Base-by-base conservation (phyloP, 2,888 invertebrate species). In the Gasteruption jaculator region DNA sequence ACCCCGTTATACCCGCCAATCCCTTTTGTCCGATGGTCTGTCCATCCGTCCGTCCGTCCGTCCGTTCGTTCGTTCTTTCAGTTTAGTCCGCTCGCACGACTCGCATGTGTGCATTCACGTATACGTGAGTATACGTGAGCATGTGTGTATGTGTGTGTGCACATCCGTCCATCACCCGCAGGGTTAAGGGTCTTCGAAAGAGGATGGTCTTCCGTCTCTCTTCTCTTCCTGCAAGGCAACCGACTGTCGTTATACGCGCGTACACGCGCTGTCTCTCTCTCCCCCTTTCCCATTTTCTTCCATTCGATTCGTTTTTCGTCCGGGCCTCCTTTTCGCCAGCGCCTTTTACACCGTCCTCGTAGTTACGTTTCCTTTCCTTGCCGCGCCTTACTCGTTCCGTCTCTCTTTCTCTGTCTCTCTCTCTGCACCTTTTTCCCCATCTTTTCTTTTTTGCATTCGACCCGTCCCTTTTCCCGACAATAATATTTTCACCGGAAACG, bases 161-260 rank as follows among this genome's bases (percentile, higher is more conserved):
- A n/a, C 61, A 58, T 59, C 57, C 61, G 58, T 61, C 58, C 67
- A 65, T 66, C 67, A 64, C 65, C 66, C 65, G 64, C 65, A 65
- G 67, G 66, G 65, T 68, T 65, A 64, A 66, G 65, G 65, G 67
- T 65, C 67, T 64, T 60, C 58, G 54, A 54, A 61, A 63, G 57
- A 63, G 60, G 63, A 62, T 59, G 55, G 52, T 56, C 52, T 38
- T 15, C 42, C 35, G 40, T 33, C 45, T 18, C 43, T 10, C 34
- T 24, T 41, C 29, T 34, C 46, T 30, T 25, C 41, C 31, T 32
- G 11, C 20, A 11, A 18, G 16, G 7, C 35, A 21, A 27, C 42
- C 25, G n/a, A n/a, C n/a, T n/a, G n/a, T n/a, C n/a, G n/a, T n/a
- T n/a, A n/a, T n/a, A n/a, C n/a, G n/a, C n/a, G n/a, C n/a, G n/a